phyloP scores from a whole-genome alignment of 2,888 invertebrate species.

The Latheticus oryzae region DNA sequence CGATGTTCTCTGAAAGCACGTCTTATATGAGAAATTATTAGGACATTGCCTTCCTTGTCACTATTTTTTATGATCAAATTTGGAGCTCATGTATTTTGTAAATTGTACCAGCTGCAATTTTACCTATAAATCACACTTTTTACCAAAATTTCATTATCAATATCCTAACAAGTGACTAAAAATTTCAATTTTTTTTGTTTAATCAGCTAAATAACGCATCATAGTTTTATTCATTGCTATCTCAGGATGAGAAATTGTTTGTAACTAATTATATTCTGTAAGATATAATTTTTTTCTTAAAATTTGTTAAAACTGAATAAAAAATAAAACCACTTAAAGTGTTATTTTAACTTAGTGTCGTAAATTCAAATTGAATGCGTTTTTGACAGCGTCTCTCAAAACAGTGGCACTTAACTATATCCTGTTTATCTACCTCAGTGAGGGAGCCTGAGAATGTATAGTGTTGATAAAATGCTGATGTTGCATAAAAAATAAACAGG shows the following conservation, averaged over 20 bases:
- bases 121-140: constrained; percentile 38
- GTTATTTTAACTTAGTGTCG: constrained; percentile 37
- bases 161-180: too few relatives aligned
- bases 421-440: constrained; percentile 32
- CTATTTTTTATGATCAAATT: constrained; percentile 49
- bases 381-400: constrained; percentile 38
- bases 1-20: constrained; percentile 47
- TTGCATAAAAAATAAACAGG: constrained; percentile 17
- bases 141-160: constrained; percentile 11
- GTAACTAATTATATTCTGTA: too few relatives aligned
- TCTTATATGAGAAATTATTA: constrained; percentile 48
- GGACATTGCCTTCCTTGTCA: constrained; percentile 47
- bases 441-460: constrained; percentile 23
- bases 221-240: too few relatives aligned
- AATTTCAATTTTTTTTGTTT: too few relatives aligned
- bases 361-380: constrained; percentile 25
- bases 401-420: constrained; percentile 39
- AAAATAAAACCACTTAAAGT: constrained; percentile 40
- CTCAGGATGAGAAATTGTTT: too few relatives aligned
- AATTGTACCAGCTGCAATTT: constrained; percentile 44
- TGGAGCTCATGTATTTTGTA: constrained; percentile 44
- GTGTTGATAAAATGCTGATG: constrained; percentile 17
- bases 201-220: too few relatives aligned
- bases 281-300: too few relatives aligned
- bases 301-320: constrained; percentile 18